Conservation (phyloP, 37 sponge, comb jelly and placozoan species). For the Lycopodina hypogea region DNA sequence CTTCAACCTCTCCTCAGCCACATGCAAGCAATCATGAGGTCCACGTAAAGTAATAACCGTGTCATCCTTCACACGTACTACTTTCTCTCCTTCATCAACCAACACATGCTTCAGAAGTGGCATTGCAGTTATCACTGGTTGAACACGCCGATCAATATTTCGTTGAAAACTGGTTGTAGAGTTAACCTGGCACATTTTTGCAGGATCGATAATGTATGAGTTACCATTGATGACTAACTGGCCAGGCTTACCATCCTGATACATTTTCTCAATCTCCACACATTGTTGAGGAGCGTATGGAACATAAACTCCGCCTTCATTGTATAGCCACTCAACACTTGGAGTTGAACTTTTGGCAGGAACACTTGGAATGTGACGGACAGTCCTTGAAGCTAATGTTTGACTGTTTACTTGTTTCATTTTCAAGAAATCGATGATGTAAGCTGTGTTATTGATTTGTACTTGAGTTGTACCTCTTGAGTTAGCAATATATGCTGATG, state of each 20-base stretch:
- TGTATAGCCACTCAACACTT: slow-evolving; percentile 48
- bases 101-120: not conserved
- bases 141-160: not conserved
- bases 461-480: slow-evolving; percentile 9
- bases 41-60: slow-evolving; percentile 31
- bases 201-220: slow-evolving; percentile 47
- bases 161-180: slow-evolving; percentile 22
- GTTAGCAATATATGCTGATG: slow-evolving; percentile 14
- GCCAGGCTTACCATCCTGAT: slow-evolving; percentile 10
- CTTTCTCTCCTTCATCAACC: not conserved
- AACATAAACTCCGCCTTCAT: slow-evolving; percentile 15
- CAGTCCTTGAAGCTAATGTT: slow-evolving; percentile 28
- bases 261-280: slow-evolving; percentile 51
- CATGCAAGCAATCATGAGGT: slow-evolving; percentile 22
- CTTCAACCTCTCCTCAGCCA: slow-evolving; percentile 21
- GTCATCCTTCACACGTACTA: not conserved
- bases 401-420: slow-evolving; percentile 66
- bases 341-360: not conserved
- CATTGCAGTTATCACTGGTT: not conserved
- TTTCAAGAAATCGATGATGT: slow-evolving; percentile 43
- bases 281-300: slow-evolving; percentile 48
- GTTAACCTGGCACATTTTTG: slow-evolving; percentile 55
- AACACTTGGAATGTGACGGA: slow-evolving; percentile 7
- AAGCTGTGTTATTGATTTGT: slow-evolving; percentile 5
- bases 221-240: slow-evolving; percentile 19